phyloP scores from a whole-genome alignment of 2,797 vertebrate genomes.

The Geotrypetes seraphini region DNA sequence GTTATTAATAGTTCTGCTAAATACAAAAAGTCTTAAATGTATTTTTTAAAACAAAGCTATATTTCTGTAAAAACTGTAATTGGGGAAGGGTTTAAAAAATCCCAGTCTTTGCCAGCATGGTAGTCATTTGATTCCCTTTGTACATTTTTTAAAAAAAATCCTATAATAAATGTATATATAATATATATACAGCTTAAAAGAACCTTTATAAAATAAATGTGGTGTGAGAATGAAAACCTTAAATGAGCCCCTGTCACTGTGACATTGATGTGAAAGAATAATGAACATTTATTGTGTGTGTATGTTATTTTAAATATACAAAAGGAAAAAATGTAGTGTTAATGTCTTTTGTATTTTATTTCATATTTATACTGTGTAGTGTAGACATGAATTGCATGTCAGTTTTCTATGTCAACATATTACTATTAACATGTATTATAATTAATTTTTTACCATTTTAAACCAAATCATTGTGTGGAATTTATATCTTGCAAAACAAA shows the following conservation, averaged over 20 bases:
- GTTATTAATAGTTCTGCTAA: no score
- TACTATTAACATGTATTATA: constrained; percentile 37
- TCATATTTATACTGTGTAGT: constrained; percentile 35
- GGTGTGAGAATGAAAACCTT: constrained; percentile 8
- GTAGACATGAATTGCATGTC: constrained; percentile 43
- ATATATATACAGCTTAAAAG: no score
- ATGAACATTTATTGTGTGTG: constrained; percentile 21
- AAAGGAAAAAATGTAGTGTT: constrained; percentile 21
- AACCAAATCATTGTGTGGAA: constrained; percentile 34
- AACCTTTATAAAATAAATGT: constrained; percentile 3
- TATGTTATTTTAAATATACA: constrained; percentile 14
- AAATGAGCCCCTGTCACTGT: constrained; percentile 35
- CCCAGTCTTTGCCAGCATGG: constrained; percentile 1
- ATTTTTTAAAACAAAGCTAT: not conserved
- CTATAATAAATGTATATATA: no score
- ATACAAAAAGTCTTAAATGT: rapidly evolving
- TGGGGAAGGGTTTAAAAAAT: no score
- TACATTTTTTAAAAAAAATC: not conserved
- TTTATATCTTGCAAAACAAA: constrained; percentile 37
- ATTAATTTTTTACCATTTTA: constrained; percentile 48
- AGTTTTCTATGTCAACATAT: constrained; percentile 38
- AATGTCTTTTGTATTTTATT: constrained; percentile 41
- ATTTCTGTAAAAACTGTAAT: not conserved
- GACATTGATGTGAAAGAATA: constrained; percentile 34
- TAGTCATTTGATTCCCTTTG: constrained; percentile 1